These are phyloP conservation scores for Aphelinus atriplicis DNA, from an alignment of 1,140 invertebrate species.

Conservation along the genomic window DNA sequence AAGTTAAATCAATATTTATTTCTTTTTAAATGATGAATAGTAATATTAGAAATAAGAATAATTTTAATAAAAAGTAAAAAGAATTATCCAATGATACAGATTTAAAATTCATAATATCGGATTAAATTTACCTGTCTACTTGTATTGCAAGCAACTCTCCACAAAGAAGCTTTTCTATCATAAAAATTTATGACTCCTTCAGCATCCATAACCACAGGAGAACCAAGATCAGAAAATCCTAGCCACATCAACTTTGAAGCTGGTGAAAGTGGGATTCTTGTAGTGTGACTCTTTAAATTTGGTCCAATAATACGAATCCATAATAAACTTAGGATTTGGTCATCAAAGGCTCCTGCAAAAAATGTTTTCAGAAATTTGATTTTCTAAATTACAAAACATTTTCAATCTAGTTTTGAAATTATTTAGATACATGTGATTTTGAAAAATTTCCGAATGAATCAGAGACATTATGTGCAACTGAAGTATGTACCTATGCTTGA, in stretches of 20 bases:
- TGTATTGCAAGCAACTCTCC: constrained; percentile 84
- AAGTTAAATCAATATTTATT: no score
- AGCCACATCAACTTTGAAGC: constrained; percentile 80
- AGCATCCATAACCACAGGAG: constrained; percentile 75
- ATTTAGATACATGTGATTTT: neutral
- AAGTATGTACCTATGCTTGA: constrained; percentile 65
- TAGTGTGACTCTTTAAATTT: constrained; percentile 64
- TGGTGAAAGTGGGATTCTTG: constrained; percentile 76
- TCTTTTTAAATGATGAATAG: neutral
- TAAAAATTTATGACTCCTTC: constrained; percentile 76
- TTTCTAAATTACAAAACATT: neutral
- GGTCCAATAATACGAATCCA: constrained; percentile 59
- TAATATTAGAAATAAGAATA: neutral
- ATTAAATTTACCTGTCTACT: constrained; percentile 69
- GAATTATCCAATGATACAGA: no score
- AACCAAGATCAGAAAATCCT: constrained; percentile 84
- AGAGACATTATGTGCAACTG: neutral
- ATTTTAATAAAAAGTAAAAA: no score
- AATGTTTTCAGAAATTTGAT: neutral
- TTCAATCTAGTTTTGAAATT: neutral
- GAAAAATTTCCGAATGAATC: neutral
- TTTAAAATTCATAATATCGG: no score
- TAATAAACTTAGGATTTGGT: constrained; percentile 73
- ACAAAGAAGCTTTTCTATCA: constrained; percentile 71
- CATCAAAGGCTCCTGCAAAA: constrained; percentile 48